Evolutionary conservation across 2,113 vertebrate species (phyloP), one percentile per base, ranked within the genome.

Genomic region (Tricholaema leucomelas): DNA sequence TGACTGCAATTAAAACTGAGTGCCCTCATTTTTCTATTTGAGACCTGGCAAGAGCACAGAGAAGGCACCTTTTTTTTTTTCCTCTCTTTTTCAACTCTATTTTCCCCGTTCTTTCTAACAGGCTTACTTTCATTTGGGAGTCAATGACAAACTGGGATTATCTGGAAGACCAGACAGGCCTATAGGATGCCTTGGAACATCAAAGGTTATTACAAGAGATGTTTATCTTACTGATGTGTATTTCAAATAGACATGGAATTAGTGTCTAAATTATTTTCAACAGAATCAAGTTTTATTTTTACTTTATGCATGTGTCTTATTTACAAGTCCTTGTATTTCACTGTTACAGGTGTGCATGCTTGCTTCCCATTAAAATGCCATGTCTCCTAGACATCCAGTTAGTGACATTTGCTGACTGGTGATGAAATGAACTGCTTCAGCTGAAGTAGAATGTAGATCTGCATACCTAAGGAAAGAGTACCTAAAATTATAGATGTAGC

Each of bases 101-200:
- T 91, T 33, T 79, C 11, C 3, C 71, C 13, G 12, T 72, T 90
- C 60, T 96, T 88, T 97, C 40, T 96, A 96, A 50, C 97, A 99
- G 99, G 99, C 99, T 19, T 99, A 99, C 93, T 98, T 99, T 82
- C 98, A 99, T 78, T 95, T 99, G 85, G 99, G 98, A 20, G 83
- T 99, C 96, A 99, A 99, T 95, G 98, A 98, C 75, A 99, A 99
- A 91, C n/a, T 99, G 91, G 98, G 98, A 77, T 97, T 99, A 93
- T 99, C 98, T 58, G 99, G 99, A 96, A 98, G 99, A 93, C 99
- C 99, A 0, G 98, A 99, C 24, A 98, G 99, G 72, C 99, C 99
- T 12, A 97, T 99, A 85, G 99, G 99, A 93, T 99, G 99, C 95
- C 98, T 99, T 5, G 99, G 99, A 69, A 99, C 99, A 65, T 99